These are phyloP conservation scores for Pristionchus exspectatus DNA, from an alignment of 2,888 invertebrate species.

Conservation along the genomic window DNA sequence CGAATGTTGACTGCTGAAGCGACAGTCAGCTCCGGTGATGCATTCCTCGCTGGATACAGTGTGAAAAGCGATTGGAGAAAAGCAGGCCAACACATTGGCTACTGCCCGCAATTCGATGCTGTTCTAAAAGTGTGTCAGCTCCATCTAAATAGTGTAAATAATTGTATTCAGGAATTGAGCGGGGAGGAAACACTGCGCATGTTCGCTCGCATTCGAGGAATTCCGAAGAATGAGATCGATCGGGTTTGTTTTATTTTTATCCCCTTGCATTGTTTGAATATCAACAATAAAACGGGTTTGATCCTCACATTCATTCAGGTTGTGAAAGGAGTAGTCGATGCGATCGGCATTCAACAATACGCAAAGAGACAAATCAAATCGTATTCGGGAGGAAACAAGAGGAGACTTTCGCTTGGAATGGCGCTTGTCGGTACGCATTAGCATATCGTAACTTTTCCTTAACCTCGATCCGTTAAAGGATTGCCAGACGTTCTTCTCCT, in stretches of 20 bases:
- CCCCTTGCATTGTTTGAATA: too few species aligned
- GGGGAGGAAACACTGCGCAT: conserved; percentile 85
- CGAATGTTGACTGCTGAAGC: conserved; percentile 75
- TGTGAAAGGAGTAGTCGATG: conserved; percentile 68
- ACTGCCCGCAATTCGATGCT: conserved; percentile 88
- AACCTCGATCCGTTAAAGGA: conserved; percentile 79
- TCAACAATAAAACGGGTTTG: too few species aligned
- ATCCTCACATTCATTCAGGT: neutral
- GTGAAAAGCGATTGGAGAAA: conserved; percentile 70
- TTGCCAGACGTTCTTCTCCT: conserved; percentile 84
- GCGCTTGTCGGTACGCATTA: too few species aligned
- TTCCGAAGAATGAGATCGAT: conserved; percentile 78
- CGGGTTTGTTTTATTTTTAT: neutral
- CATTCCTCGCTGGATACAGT: conserved; percentile 70
- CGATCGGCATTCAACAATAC: conserved; percentile 69
- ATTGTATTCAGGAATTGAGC: conserved; percentile 82
- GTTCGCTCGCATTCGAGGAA: conserved; percentile 85
- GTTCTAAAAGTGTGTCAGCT: conserved; percentile 81
- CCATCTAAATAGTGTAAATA: neutral
- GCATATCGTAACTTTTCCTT: too few species aligned
- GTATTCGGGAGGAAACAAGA: conserved; percentile 83
- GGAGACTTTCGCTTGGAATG: too few species aligned
- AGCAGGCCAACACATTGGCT: conserved; percentile 81
- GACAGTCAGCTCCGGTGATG: conserved; percentile 69
- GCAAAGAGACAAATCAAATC: conserved; percentile 69